Percentiles rank a stretch among this genome's conserved stretches.
Conservation (phyloP, 30 jellyfish, hydroid and myxozoan genomes). For the Aurelia aurita complex sp. Pacific region DNA sequence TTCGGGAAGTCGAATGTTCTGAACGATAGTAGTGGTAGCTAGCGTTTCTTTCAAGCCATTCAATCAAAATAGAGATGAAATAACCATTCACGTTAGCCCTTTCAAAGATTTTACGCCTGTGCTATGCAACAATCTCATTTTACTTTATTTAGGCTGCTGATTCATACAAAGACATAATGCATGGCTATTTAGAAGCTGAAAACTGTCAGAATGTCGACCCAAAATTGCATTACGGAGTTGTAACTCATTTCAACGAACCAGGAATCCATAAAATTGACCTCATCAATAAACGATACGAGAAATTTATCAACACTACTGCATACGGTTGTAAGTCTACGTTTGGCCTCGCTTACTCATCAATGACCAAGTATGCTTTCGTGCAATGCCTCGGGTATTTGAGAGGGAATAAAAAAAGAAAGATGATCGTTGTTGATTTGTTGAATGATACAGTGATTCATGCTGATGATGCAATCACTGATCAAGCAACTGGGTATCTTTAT, state of each 20-base stretch:
- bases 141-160: constrained; percentile 13
- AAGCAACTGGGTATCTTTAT: constrained; percentile 30
- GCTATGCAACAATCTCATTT: background rate
- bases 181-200: constrained; percentile 46
- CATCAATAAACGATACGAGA: constrained; percentile 1
- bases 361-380: constrained; percentile 29
- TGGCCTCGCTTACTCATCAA: constrained; percentile 36
- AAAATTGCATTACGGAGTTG: constrained; percentile 22
- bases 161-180: constrained; percentile 35
- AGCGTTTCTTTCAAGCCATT: no score
- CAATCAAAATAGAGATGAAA: no score
- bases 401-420: constrained; percentile 1
- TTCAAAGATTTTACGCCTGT: no score
- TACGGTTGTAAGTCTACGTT: constrained; percentile 37
- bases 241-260: constrained; percentile 36
- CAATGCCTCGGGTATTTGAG: constrained; percentile 44
- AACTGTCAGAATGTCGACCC: constrained; percentile 35
- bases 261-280: constrained; percentile 45
- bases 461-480: constrained; percentile 12
- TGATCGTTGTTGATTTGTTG: constrained; percentile 25
- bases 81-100: no score
- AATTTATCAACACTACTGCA: constrained; percentile 13
- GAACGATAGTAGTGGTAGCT: no score
- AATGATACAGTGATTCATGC: constrained; percentile 17
- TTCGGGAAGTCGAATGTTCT: no score